These are phyloP conservation scores for Heliconius hewitsoni DNA, from an alignment of 1,140 invertebrate genomes.

Conservation along the genomic window DNA sequence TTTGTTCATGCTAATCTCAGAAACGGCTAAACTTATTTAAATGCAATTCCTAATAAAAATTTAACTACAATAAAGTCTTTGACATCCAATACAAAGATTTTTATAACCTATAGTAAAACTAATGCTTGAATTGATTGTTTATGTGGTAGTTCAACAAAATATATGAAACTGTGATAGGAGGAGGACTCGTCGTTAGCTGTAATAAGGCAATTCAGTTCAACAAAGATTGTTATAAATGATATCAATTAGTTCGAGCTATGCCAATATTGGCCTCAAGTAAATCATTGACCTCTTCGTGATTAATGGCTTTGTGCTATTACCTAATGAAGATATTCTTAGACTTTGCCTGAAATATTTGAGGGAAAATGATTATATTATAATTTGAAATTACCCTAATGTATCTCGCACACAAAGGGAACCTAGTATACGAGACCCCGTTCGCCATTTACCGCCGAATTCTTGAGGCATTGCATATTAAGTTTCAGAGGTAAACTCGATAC, in stretches of 20 bases:
- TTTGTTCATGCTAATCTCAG: too few species aligned
- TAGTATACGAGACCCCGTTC: too few species aligned
- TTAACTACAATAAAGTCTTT: neutral
- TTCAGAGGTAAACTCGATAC: too few species aligned
- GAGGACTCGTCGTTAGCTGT: conserved; percentile 3
- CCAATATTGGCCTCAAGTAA: conserved; percentile 8
- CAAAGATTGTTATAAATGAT: conserved; percentile 23
- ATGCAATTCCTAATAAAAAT: neutral
- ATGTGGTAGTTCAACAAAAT: neutral
- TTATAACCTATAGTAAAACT: neutral
- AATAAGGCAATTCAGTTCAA: conserved; percentile 19
- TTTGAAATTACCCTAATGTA: too few species aligned
- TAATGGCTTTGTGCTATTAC: conserved; percentile 17
- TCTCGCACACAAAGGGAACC: too few species aligned
- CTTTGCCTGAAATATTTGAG: neutral
- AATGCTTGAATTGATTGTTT: neutral
- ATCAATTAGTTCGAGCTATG: conserved; percentile 19
- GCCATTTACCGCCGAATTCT: too few species aligned
- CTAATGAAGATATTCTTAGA: neutral
- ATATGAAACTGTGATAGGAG: neutral
- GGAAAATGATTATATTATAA: neutral
- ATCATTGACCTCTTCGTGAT: conserved; percentile 19
- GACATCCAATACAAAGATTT: neutral
- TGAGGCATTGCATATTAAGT: too few species aligned
- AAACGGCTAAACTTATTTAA: too few species aligned